These are phyloP conservation scores for Caenorhabditis sp. DNA, from an alignment of 2,888 invertebrate genomes.

Conservation along the genomic window DNA sequence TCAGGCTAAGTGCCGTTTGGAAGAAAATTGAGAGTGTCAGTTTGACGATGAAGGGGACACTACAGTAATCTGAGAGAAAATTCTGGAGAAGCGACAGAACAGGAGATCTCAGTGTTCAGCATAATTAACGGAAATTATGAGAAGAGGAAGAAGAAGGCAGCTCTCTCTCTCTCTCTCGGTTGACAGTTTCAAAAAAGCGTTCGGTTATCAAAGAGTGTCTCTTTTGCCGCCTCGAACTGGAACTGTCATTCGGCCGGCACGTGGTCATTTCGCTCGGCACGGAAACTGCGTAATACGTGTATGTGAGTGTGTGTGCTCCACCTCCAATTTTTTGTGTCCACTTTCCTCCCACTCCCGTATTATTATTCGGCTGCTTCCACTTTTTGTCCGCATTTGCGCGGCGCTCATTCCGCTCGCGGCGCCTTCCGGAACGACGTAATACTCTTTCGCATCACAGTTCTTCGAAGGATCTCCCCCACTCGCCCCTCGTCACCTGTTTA, in stretches of 20 bases:
- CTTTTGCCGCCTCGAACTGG: no score
- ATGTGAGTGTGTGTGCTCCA: neutral
- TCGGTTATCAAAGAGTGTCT: no score
- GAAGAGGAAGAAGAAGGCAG: no score
- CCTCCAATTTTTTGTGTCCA: constrained; percentile 23
- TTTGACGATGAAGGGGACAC: no score
- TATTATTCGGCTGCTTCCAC: constrained; percentile 10
- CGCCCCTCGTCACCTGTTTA: constrained; percentile 39
- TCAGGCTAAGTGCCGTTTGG: no score
- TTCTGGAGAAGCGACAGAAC: no score
- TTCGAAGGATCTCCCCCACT: neutral
- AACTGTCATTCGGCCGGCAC: constrained; percentile 24
- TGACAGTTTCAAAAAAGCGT: neutral
- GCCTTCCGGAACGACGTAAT: constrained; percentile 39
- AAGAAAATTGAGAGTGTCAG: no score
- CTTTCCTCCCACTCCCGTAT: constrained; percentile 8
- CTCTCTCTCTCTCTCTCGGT: neutral
- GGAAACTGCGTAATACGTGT: constrained; percentile 19
- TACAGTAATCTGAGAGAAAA: no score
- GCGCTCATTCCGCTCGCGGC: constrained; percentile 5
- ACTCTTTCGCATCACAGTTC: constrained; percentile 36
- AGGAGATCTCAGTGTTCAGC: neutral
- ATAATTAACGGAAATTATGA: neutral
- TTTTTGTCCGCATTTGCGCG: constrained; percentile 17
- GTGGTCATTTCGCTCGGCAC: constrained; percentile 19